Base-by-base conservation (phyloP, 2,113 vertebrate genomes). In the Dicentrarchus labrax region DNA sequence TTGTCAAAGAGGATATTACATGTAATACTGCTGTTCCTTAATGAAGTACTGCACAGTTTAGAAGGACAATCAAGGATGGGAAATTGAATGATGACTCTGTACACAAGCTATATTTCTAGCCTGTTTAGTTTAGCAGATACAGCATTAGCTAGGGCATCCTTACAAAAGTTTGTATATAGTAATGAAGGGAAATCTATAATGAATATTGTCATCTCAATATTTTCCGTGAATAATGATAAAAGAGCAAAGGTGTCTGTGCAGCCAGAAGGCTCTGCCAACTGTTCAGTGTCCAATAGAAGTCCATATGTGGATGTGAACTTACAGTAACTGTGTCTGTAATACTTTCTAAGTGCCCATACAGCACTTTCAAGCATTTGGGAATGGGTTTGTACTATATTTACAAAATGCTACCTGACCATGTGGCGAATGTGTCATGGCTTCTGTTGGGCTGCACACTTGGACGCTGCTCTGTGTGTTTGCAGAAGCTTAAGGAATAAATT, bases 351-450 rank as follows among this genome's bases (percentile, higher is more conserved):
- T 53, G 43, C 51, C 38, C 5, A 21, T 51, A 67, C 45, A 24
- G 51, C 67, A 15, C 17, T 39, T 50, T 30, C 12, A 36, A 36
- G 54, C 10, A 57, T 54, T 24, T 62, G 56, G 67, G 83, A 72
- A 77, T 72, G n/a, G 22, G 67, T 76, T 76, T 51, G 84, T 77
- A 50, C 86, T 91, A 83, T 93, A 83, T 93, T 94, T 91, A 89
- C 88, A 80, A 79, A 86, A 79, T 56, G 78, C 89, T 89, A 88
- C 87, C 82, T 93, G 93, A 93, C 91, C 95, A 94, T 95, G 95
- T 94, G 95, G 94, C 86, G 89, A 59, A 94, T 94, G 93, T 94
- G 95, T 96, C 94, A 94, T 82, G 93, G 94, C 95, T 95, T 94
- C 94, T 95, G 94, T 85, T 78, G 85, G 83, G 90, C 88, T 92